phyloP scores from a whole-genome alignment of 2,113 vertebrate genomes.

The Zeus faber region DNA sequence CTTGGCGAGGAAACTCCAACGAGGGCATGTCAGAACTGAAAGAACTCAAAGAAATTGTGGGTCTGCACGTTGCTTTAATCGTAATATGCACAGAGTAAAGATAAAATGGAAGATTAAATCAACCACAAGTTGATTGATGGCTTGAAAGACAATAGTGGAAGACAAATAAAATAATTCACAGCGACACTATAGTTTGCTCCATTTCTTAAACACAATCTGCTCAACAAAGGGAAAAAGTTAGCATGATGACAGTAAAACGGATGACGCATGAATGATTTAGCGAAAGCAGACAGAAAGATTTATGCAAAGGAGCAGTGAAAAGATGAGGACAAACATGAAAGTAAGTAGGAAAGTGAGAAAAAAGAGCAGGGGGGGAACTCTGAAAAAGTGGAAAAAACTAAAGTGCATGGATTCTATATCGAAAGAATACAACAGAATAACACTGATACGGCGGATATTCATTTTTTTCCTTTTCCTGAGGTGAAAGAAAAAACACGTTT shows the following conservation, averaged over 20 bases:
- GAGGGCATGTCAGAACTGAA: no score
- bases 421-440: no score
- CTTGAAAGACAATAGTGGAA: conserved; percentile 16
- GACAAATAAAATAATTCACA: conserved; percentile 12
- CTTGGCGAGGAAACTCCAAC: no score
- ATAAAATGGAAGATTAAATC: not conserved
- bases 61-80: no score
- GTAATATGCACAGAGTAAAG: not conserved
- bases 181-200: conserved; percentile 16
- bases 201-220: no score
- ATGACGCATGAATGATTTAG: conserved; percentile 23
- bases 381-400: no score
- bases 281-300: not conserved
- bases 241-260: conserved; percentile 65
- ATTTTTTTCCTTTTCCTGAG: no score
- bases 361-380: not conserved
- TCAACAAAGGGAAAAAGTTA: conserved; percentile 8
- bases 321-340: conserved; percentile 61
- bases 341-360: conserved; percentile 62
- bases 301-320: conserved; percentile 45
- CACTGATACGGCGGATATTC: no score
- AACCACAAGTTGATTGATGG: conserved; percentile 17
- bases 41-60: no score
- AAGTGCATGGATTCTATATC: no score
- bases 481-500: no score